Conservation (phyloP, 2,113 vertebrate species). For the Pardalotus punctatus region DNA sequence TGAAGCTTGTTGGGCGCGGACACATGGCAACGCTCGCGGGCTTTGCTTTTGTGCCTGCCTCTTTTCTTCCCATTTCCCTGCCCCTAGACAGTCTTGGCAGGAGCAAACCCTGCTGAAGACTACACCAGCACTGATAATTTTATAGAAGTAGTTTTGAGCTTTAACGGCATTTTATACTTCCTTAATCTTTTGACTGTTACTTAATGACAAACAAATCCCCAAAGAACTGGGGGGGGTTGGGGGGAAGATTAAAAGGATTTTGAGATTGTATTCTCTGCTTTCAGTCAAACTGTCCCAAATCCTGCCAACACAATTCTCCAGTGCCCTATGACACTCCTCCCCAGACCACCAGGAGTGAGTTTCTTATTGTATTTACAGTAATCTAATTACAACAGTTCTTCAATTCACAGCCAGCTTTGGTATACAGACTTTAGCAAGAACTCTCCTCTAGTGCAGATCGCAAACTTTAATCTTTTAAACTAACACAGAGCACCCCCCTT, state of each 20-base stretch:
- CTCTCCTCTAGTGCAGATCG: conserved; percentile 19
- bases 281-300: conserved; percentile 74
- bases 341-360: conserved; percentile 83
- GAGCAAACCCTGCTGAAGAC: conserved; percentile 7
- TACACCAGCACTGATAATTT: conserved; percentile 33
- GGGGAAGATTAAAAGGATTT: conserved; percentile 80
- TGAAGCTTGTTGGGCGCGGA: conserved; percentile 71
- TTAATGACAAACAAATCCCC: conserved; percentile 82
- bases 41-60: background rate
- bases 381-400: conserved; percentile 83
- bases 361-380: conserved; percentile 87
- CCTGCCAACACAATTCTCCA: conserved; percentile 70
- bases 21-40: conserved; percentile 66
- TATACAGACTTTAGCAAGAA: conserved; percentile 66
- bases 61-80: background rate
- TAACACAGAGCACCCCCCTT: conserved; percentile 24
- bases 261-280: conserved; percentile 66
- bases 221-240: conserved; percentile 67
- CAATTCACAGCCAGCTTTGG: conserved; percentile 73
- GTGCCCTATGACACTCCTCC: conserved; percentile 64
- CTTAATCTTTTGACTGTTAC: conserved; percentile 68
- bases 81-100: background rate
- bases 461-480: conserved; percentile 75
- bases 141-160: conserved; percentile 37
- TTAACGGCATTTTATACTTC: conserved; percentile 64